phyloP scores from a whole-genome alignment of 2,113 vertebrate genomes.

The Merops nubicus region DNA sequence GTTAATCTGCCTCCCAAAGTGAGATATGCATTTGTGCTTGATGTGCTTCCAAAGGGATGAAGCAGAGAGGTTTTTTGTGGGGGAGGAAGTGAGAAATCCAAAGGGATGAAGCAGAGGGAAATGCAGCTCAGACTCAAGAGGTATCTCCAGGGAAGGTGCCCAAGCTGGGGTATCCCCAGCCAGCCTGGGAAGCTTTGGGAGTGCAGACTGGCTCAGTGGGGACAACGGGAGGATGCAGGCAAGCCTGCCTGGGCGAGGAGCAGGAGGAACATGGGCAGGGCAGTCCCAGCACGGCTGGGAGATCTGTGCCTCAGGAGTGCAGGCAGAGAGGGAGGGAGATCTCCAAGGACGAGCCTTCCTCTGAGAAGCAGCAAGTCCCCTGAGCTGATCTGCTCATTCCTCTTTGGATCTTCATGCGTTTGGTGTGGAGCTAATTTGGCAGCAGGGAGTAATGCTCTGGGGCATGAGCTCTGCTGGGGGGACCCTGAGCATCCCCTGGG shows the following conservation, averaged over 20 bases:
- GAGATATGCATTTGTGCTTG: background rate
- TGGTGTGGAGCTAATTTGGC: background rate
- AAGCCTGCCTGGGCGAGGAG: background rate
- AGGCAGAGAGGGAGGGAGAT: background rate
- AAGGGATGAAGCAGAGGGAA: background rate
- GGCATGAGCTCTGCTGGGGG: fast-evolving
- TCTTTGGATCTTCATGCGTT: fast-evolving
- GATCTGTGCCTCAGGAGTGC: background rate
- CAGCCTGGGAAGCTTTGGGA: background rate
- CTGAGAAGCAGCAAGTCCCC: fast-evolving
- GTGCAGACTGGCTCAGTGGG: background rate
- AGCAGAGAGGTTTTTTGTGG: background rate
- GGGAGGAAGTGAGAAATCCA: background rate
- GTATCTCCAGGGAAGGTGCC: background rate
- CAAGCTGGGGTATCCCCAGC: fast-evolving
- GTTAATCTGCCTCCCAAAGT: background rate
- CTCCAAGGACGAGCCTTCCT: background rate
- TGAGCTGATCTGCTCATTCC: background rate
- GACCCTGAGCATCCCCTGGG: background rate
- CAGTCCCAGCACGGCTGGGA: background rate
- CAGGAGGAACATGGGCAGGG: background rate
- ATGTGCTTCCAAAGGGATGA: background rate
- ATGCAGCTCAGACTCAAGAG: background rate
- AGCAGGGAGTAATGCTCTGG: background rate
- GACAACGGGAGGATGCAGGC: background rate